Evolutionary conservation across 2,797 vertebrate genomes (phyloP), one percentile per base, ranked within the genome.

Genomic region (Darevskia mixta): DNA sequence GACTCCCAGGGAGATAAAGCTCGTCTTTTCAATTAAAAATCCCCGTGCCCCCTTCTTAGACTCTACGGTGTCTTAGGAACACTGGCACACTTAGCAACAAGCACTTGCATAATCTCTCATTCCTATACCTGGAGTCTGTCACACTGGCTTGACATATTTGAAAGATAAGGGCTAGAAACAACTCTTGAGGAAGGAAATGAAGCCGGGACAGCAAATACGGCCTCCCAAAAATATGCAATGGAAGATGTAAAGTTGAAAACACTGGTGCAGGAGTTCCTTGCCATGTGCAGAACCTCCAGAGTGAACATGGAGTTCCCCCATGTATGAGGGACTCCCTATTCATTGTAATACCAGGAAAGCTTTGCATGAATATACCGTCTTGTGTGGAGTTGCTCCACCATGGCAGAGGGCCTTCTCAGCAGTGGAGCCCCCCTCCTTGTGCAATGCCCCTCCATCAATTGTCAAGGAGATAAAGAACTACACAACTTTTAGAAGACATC

Each of bases 1-100:
- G 94, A 88, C 89, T 92, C 86, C 91, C 0, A 0, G 85, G 71
- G 93, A 96, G 96, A 97, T 95, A 96, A 96, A 96, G 84, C 91
- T 93, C 15, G 87, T 79, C 86, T 91, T 92, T 92, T 85, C 90
- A 92, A 49, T 92, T 92, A 92, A 90, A 92, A 20, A 25, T 4
- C 38, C 78, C 83, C 15, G 23, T 49, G 32, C 35, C 79, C 35
- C 84, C 85, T 78, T 55, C 92, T 91, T 76, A 80, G 4, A 45
- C 86, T 83, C 43, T 92, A 79, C 13, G 13, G 84, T 2, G 0
- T 58, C 87, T 27, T 43, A 93, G 90, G 87, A 89, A 88, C 94
- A 91, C 45, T 86, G 45, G 85, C 83, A 1, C 85, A 82, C 41
- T 18, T 92, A 86, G 67, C 76, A 58, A 41, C n/a, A n/a, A 75